Conservation (phyloP, 2,888 invertebrate species). For the Agrochola lychnidis region DNA sequence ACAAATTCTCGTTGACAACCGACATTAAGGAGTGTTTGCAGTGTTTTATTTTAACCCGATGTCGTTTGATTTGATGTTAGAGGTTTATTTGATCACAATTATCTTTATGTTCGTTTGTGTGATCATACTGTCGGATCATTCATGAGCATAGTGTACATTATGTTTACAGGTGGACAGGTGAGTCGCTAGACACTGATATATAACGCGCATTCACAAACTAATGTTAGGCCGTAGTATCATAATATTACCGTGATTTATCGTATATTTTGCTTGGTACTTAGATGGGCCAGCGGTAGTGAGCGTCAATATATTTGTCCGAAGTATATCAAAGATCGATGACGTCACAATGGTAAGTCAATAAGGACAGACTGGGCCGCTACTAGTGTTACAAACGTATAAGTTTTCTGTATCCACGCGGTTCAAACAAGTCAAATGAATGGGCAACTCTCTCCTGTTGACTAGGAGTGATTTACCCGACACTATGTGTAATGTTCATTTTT, state of each 20-base stretch:
- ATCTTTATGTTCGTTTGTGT: constrained; percentile 70
- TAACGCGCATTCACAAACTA: constrained; percentile 66
- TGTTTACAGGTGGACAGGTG: constrained; percentile 67
- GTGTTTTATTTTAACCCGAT: constrained; percentile 69
- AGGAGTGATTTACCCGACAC: constrained; percentile 85
- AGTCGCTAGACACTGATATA: constrained; percentile 64
- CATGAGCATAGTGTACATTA: constrained; percentile 63
- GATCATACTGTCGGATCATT: constrained; percentile 66
- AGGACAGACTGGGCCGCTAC: constrained; percentile 83
- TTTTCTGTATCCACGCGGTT: constrained; percentile 76
- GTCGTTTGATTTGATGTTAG: constrained; percentile 73
- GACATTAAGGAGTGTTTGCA: constrained; percentile 72
- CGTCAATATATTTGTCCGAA: constrained; percentile 99
- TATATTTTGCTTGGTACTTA: constrained; percentile 90
- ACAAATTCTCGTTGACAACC: constrained; percentile 89
- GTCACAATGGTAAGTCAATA: constrained; percentile 98
- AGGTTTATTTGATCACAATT: constrained; percentile 70
- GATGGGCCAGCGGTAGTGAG: constrained; percentile 98
- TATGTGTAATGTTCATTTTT: constrained; percentile 80
- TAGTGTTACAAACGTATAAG: constrained; percentile 82
- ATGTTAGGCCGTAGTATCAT: constrained; percentile 81
- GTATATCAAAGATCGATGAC: constrained; percentile 99
- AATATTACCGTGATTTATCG: constrained; percentile 78
- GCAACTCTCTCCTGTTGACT: constrained; percentile 83
- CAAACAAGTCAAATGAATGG: constrained; percentile 90